These are phyloP conservation scores for Theristicus caerulescens DNA, from an alignment of 2,113 vertebrate species.

Conservation along the genomic window DNA sequence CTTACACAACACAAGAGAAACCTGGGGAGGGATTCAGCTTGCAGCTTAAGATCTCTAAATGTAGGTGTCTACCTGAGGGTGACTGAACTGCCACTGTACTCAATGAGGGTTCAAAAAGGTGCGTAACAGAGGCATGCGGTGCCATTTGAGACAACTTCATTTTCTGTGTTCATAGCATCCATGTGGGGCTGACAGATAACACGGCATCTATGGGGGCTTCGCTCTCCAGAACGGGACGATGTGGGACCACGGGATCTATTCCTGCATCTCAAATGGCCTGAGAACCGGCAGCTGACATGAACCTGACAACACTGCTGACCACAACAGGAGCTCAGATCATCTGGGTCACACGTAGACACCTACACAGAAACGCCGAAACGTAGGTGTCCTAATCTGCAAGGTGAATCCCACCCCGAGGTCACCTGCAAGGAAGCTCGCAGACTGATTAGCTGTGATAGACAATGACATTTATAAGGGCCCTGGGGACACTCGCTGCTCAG, in stretches of 20 bases:
- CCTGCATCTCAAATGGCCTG: too few species aligned
- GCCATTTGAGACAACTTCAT: not conserved
- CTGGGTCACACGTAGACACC: not conserved
- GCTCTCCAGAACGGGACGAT: too few species aligned
- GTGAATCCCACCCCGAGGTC: not conserved
- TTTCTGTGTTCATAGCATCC: not conserved
- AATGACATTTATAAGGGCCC: not conserved
- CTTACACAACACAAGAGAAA: not conserved
- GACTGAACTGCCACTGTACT: not conserved
- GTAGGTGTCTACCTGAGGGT: not conserved
- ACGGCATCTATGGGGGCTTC: not conserved
- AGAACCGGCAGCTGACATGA: not conserved
- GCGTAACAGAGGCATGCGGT: not conserved
- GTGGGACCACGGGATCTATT: not conserved
- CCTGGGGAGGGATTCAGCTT: not conserved
- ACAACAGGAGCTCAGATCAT: rapidly evolving
- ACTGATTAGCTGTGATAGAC: not conserved
- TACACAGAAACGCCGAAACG: rapidly evolving
- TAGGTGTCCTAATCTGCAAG: not conserved
- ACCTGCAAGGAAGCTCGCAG: not conserved
- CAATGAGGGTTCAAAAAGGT: not conserved
- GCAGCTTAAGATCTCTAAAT: not conserved
- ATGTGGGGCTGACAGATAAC: not conserved
- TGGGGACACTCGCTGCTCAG: not conserved
- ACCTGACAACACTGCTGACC: not conserved